These are phyloP conservation scores for Scaeva pyrastri DNA, from an alignment of 2,888 invertebrate species.

Conservation along the genomic window DNA sequence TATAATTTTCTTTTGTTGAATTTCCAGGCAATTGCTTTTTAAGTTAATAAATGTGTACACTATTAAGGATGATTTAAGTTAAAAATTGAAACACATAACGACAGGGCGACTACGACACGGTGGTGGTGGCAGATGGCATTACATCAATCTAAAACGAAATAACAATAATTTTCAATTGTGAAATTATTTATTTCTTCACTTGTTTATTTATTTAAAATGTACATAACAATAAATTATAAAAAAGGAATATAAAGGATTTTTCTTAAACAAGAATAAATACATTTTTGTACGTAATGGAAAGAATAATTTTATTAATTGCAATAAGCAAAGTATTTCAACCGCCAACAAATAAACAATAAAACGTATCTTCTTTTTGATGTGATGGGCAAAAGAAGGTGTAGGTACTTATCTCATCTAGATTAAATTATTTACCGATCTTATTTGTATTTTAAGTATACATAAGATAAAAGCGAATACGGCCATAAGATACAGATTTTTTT, in stretches of 20 bases:
- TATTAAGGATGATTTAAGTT: background rate
- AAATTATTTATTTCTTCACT: no score
- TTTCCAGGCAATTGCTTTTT: background rate
- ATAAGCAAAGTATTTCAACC: conserved; percentile 20
- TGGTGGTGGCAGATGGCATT: background rate
- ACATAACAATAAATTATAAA: no score
- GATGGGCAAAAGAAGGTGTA: conserved; percentile 22
- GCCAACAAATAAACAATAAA: conserved; percentile 10
- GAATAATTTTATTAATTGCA: no score
- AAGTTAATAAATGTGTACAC: background rate
- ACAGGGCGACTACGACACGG: background rate
- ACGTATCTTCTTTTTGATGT: background rate
- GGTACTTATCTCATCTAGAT: conserved; percentile 58
- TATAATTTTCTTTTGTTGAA: background rate
- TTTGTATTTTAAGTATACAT: conserved; percentile 24
- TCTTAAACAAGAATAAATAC: no score
- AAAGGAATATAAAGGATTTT: no score
- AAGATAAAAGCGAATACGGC: conserved; percentile 46
- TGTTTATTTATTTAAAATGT: no score
- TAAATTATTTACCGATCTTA: conserved; percentile 41
- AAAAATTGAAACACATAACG: background rate
- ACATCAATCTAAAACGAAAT: background rate
- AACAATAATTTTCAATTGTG: background rate
- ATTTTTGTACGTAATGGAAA: no score
- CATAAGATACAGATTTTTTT: conserved; percentile 22